Evolutionary conservation across 1,140 invertebrate genomes (phyloP).

Genomic region (Drosophila ogumai): DNA sequence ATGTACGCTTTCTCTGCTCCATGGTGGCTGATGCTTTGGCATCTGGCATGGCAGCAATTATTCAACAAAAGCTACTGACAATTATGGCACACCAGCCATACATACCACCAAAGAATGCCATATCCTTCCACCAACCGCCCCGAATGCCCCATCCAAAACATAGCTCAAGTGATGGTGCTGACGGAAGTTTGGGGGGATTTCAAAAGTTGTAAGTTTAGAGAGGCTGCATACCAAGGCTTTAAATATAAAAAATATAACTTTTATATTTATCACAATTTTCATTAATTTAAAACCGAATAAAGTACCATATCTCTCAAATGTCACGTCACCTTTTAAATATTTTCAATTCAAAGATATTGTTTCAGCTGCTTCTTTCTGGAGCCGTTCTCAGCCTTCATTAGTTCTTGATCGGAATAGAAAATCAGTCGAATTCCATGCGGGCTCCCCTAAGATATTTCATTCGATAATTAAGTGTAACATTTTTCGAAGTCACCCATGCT

Average conservation of each 20-base stretch:
- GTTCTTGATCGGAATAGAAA: constrained; percentile 35
- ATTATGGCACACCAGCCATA: constrained; percentile 79
- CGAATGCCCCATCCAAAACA: constrained; percentile 24
- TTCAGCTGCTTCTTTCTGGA: constrained; percentile 22
- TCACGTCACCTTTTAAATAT: not conserved
- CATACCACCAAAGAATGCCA: constrained; percentile 53
- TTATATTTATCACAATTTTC: not conserved
- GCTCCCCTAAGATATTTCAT: constrained; percentile 31
- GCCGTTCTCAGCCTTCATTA: constrained; percentile 44
- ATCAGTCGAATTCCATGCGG: constrained; percentile 19
- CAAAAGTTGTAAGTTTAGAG: constrained; percentile 13
- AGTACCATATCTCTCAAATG: not conserved
- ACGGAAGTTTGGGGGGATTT: constrained; percentile 24
- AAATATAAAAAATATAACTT: not conserved
- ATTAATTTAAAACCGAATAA: not conserved
- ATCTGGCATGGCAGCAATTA: constrained; percentile 80
- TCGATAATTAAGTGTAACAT: constrained; percentile 44
- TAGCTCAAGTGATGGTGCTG: constrained; percentile 29
- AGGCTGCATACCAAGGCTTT: not conserved
- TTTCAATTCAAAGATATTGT: not conserved
- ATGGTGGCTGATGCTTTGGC: constrained; percentile 47
- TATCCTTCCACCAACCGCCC: constrained; percentile 33
- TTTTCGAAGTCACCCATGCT: constrained; percentile 22
- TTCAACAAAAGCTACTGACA: constrained; percentile 82
- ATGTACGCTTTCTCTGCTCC: constrained; percentile 24